Percentiles rank a stretch among this genome's conserved stretches.
These are phyloP conservation scores for Melanotaenia nigrans DNA, from an alignment of 2,797 vertebrate species.

Conservation along the genomic window DNA sequence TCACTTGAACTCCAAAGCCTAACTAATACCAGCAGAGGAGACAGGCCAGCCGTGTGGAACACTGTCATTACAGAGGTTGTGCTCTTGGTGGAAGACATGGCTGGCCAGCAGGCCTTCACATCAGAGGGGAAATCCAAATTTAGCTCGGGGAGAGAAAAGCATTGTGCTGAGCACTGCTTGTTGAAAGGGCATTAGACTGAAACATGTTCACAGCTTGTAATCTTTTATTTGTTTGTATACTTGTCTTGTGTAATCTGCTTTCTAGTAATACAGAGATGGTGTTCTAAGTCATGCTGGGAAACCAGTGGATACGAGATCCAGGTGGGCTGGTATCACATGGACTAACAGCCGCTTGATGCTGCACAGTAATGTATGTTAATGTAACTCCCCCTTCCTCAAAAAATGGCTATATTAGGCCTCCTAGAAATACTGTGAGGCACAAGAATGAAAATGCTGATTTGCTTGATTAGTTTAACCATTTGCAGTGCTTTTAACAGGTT, in stretches of 20 bases:
- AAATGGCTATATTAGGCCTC: slow-evolving; percentile 11
- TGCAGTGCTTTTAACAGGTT: background rate
- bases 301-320: slow-evolving; percentile 58
- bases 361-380: slow-evolving; percentile 14
- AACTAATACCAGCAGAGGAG: slow-evolving; percentile 81
- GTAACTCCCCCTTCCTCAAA: background rate
- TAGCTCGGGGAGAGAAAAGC: slow-evolving; percentile 74
- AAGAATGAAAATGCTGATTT: background rate
- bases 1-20: slow-evolving; percentile 85
- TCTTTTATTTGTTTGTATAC: slow-evolving; percentile 85
- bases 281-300: slow-evolving; percentile 64
- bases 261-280: slow-evolving; percentile 71
- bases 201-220: slow-evolving; percentile 82
- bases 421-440: background rate
- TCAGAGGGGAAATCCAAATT: slow-evolving; percentile 71
- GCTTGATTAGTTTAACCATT: background rate
- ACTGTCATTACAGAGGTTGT: slow-evolving; percentile 76
- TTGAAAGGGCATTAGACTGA: slow-evolving; percentile 84
- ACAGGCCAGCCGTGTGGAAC: slow-evolving; percentile 74
- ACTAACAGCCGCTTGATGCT: slow-evolving; percentile 26
- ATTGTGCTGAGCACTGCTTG: slow-evolving; percentile 76
- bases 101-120: slow-evolving; percentile 71
- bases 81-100: slow-evolving; percentile 66
- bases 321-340: slow-evolving; percentile 54
- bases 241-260: slow-evolving; percentile 84